These are phyloP conservation scores for Bos indicus DNA, from an alignment of 2,113 vertebrate genomes.

Conservation along the genomic window DNA sequence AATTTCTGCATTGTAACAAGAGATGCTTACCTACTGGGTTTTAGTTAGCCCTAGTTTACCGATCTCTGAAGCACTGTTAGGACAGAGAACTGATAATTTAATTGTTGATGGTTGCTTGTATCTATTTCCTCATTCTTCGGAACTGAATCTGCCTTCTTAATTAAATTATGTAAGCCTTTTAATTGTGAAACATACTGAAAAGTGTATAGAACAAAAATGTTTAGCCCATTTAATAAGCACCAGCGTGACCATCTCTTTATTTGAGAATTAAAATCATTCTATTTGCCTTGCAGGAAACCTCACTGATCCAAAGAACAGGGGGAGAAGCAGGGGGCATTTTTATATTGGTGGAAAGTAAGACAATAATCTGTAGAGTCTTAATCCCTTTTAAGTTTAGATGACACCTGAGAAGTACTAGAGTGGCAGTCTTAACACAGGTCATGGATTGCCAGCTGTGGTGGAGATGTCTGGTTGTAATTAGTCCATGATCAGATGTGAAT, in stretches of 20 bases:
- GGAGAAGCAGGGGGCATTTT: not conserved
- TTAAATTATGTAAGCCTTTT: not conserved
- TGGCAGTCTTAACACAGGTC: not conserved
- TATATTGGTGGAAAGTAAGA: not conserved
- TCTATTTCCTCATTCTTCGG: not conserved
- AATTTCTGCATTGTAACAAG: not conserved
- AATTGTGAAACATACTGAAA: not conserved
- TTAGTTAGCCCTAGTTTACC: not conserved
- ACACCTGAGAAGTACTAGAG: not conserved
- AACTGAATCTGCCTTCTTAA: not conserved
- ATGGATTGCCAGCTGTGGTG: not conserved
- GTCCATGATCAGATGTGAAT: not conserved
- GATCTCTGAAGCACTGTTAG: not conserved
- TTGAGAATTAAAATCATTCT: not conserved
- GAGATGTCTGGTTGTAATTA: not conserved
- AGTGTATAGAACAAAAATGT: not conserved
- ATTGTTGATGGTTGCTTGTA: not conserved
- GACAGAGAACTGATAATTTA: not conserved
- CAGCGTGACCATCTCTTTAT: not conserved
- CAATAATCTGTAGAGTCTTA: not conserved
- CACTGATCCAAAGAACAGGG: not conserved
- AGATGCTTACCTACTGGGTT: not conserved
- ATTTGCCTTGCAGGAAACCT: not conserved
- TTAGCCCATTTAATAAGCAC: not conserved
- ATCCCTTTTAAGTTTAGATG: not conserved